phyloP scores from a whole-genome alignment of 1,140 invertebrate genomes.

The Bicyclus anynana region DNA sequence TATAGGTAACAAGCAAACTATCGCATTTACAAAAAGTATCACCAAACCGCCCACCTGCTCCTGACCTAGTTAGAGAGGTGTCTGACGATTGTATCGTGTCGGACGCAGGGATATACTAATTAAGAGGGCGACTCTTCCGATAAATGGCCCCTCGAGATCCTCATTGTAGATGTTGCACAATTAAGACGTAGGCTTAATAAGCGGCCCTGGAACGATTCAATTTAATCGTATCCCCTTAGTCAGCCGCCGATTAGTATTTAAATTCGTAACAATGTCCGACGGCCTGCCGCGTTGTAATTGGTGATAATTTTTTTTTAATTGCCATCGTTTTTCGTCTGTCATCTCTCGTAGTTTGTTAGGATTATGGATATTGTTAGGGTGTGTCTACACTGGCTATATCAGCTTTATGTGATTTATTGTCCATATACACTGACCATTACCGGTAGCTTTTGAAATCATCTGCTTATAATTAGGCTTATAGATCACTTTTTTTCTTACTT shows the following conservation, averaged over 20 bases:
- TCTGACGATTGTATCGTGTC: slow-evolving; percentile 55
- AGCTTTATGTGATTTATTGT: too few relatives aligned
- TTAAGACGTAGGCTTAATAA: slow-evolving; percentile 58
- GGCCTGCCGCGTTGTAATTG: slow-evolving; percentile 56
- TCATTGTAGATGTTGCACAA: slow-evolving; percentile 49
- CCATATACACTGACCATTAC: too few relatives aligned
- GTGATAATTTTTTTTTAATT: slow-evolving; percentile 63
- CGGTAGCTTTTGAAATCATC: too few relatives aligned
- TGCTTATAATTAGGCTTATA: too few relatives aligned
- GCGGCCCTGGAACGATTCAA: slow-evolving; percentile 36
- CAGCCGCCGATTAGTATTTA: slow-evolving; percentile 52
- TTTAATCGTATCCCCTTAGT: slow-evolving; percentile 50
- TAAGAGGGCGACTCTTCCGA: slow-evolving; percentile 55
- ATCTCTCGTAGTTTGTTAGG: slow-evolving; percentile 13
- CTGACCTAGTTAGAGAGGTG: slow-evolving; percentile 52
- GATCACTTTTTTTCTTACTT: too few relatives aligned
- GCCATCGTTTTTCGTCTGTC: slow-evolving; percentile 23
- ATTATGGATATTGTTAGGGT: slow-evolving; percentile 3
- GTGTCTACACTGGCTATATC: too few relatives aligned
- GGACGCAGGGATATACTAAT: slow-evolving; percentile 64
- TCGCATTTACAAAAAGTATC: too few relatives aligned
- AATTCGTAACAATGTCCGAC: slow-evolving; percentile 52
- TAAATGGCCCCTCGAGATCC: slow-evolving; percentile 40
- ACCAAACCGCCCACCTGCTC: not conserved
- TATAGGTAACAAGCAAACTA: too few relatives aligned